Evolutionary conservation across 2,797 vertebrate species (phyloP), one percentile per base, ranked within the genome.

Genomic region (Caiman crocodilus): DNA sequence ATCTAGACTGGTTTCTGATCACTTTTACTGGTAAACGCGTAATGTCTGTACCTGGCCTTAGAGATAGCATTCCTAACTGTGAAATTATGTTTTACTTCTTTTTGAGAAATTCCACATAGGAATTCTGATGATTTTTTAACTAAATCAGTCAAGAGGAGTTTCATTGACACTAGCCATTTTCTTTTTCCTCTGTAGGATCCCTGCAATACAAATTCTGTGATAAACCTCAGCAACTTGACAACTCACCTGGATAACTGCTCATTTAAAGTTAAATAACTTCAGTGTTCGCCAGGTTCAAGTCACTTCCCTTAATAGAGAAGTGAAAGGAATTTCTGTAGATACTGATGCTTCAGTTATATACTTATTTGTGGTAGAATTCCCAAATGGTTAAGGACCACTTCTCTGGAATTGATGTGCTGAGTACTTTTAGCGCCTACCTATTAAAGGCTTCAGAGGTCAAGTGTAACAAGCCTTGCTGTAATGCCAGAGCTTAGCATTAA

Each of bases 401-500:
- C 32, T 71, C 5, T 71, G 30, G 32, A 30, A 71, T 1, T 23
- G 67, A 71, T 42, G 32, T 25, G 67, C 32, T 11, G 12, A 71
- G 30, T 71, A 21, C 20, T 25, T 71, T 7, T 18, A 23, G 67
- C 12, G 30, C 21, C 18, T 35, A 30, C 32, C 35, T 42, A 71
- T 42, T 42, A 35, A 71, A 71, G 6, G 35, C 32, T 42, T 23
- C 14, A 32, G 23, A 71, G 67, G 32, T 21, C 67, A 71, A 50
- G 67, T 35, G 67, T 18, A 87, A 65, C 9, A 10, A 92, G 55
- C 4, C 0, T 87, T 89, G 81, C 78, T 89, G 83, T 84, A 69
- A 63, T 93, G 69, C 63, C 60, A 91, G 65, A n/a, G 82, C 80
- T 90, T 74, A 80, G 35, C 59, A 61, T 57, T 87, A 57, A 80